phyloP scores from a whole-genome alignment of 2,888 invertebrate species.

The Microplitis deprimator region DNA sequence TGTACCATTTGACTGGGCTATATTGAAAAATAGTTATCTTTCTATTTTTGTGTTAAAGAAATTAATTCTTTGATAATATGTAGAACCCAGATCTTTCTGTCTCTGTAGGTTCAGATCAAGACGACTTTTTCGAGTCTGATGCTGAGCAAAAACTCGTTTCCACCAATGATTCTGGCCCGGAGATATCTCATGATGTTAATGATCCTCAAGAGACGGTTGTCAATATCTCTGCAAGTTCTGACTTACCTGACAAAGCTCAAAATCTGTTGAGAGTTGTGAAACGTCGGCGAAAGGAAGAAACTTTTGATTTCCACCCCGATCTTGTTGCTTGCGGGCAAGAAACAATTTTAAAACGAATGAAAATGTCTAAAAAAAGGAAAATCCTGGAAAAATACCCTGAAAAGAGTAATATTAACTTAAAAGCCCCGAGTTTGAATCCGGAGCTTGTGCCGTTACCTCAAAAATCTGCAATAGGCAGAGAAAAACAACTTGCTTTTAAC shows the following conservation, averaged over 20 bases:
- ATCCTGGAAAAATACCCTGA: conserved; percentile 43
- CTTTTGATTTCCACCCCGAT: not conserved
- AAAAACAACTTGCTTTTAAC: conserved; percentile 26
- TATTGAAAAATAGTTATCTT: not conserved
- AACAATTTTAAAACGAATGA: not conserved
- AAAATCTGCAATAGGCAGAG: conserved; percentile 37
- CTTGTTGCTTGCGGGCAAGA: not conserved
- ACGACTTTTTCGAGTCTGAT: not conserved
- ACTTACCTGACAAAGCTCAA: not conserved
- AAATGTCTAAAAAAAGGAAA: conserved; percentile 15
- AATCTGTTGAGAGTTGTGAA: not conserved
- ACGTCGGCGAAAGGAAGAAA: not conserved
- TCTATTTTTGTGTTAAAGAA: not conserved
- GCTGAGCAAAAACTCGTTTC: not conserved
- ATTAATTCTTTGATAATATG: not conserved
- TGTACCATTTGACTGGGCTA: not conserved
- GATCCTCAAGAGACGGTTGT: not conserved
- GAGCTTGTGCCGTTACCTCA: conserved; percentile 39
- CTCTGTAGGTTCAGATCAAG: not conserved
- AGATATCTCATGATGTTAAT: not conserved
- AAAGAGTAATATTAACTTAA: conserved; percentile 38
- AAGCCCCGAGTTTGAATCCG: conserved; percentile 40
- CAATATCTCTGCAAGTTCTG: not conserved
- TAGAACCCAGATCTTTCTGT: not conserved
- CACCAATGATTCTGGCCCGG: not conserved